These are phyloP conservation scores for Mormyrops boulengeri DNA, from an alignment of 2,797 vertebrate genomes.

Conservation along the genomic window DNA sequence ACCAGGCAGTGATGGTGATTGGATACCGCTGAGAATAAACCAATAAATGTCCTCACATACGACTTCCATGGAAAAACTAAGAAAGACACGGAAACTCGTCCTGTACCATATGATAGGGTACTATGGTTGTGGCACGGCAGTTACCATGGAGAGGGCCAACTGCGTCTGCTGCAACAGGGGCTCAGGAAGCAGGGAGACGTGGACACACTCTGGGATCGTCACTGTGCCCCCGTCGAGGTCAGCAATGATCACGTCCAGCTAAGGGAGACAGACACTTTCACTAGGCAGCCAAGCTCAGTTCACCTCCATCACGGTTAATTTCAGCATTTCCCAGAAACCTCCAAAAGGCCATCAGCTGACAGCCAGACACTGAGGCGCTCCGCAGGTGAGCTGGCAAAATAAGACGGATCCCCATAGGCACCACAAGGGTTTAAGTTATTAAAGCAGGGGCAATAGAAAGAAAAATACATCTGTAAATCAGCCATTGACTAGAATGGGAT, in stretches of 20 bases:
- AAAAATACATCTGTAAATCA: neutral
- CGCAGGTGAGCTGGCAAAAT: neutral
- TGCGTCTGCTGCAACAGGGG: conserved; percentile 85
- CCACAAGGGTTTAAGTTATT: neutral
- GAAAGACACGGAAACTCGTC: neutral
- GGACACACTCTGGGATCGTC: conserved; percentile 87
- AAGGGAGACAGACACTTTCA: conserved; percentile 20
- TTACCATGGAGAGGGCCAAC: conserved; percentile 84
- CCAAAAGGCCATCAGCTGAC: neutral
- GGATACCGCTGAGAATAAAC: neutral
- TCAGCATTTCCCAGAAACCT: neutral
- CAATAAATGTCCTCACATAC: neutral
- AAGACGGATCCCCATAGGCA: neutral
- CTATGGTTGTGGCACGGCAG: neutral
- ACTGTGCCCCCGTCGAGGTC: conserved; percentile 92
- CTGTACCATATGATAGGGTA: neutral
- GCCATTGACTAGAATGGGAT: neutral
- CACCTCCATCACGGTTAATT: neutral
- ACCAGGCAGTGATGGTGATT: neutral
- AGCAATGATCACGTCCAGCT: conserved; percentile 90
- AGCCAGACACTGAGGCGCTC: neutral
- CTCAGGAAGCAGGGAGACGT: conserved; percentile 85
- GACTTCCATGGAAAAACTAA: neutral
- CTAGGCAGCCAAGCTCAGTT: conserved; percentile 9
- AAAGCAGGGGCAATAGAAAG: neutral